These are phyloP conservation scores for Apolygus lucorum DNA, from an alignment of 1,140 invertebrate genomes.

Conservation along the genomic window DNA sequence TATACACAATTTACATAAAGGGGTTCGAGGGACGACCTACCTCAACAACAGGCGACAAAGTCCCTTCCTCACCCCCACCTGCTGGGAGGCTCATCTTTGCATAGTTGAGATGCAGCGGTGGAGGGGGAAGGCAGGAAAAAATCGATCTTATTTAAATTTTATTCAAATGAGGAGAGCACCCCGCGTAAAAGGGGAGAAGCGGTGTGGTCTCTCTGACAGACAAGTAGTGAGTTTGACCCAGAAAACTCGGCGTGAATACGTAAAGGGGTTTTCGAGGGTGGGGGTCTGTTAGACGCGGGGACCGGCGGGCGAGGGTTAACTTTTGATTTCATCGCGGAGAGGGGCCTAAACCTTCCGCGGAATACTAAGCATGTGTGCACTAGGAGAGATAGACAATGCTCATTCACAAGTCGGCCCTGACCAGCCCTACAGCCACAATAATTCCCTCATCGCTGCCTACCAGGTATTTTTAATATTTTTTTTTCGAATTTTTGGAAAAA, in stretches of 20 bases:
- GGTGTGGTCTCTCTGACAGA: neutral
- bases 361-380: slow-evolving; percentile 29
- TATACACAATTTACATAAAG: slow-evolving; percentile 5
- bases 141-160: slow-evolving; percentile 31
- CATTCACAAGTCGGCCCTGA: slow-evolving; percentile 20
- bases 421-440: slow-evolving; percentile 16
- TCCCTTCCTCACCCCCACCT: neutral
- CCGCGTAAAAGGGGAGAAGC: neutral
- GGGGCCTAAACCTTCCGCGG: slow-evolving; percentile 14
- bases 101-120: neutral
- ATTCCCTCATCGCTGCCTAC: too few relatives aligned
- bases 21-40: slow-evolving; percentile 2
- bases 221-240: slow-evolving; percentile 29
- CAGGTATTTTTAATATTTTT: too few relatives aligned
- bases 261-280: slow-evolving; percentile 23
- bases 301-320: slow-evolving; percentile 19
- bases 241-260: slow-evolving; percentile 29
- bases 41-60: neutral
- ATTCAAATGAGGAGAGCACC: slow-evolving; percentile 25
- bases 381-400: slow-evolving; percentile 21
- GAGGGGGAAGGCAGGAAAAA: slow-evolving; percentile 20
- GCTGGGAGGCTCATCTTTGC: neutral
- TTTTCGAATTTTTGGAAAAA: too few relatives aligned
- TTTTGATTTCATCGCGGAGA: slow-evolving; percentile 30
- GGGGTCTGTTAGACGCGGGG: neutral